Evolutionary conservation across 2,888 invertebrate species (phyloP), one percentile per base, ranked within the genome.

Genomic region (Tethea ocularis): DNA sequence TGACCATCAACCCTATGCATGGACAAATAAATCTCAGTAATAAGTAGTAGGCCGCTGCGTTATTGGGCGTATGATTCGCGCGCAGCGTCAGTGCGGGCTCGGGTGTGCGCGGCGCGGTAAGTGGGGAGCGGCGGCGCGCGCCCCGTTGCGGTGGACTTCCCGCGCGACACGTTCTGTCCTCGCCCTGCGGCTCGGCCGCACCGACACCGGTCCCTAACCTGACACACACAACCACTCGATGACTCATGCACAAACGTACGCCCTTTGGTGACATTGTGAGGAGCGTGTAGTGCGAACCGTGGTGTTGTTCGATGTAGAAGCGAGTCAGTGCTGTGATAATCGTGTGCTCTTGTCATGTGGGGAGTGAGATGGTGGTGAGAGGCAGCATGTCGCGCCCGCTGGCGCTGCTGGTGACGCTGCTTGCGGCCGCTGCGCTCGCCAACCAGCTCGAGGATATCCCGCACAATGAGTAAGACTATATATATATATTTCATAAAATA

Each of bases 371-470:
- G 86, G 82, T 72, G 84, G 66, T 85, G 77, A 85, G 80, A 72
- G 72, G 69, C 81, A 84, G 81, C 80, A 88, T 88, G 89, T 78
- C 82, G 71, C 81, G 80, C 70, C 72, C 73, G 77, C 77, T 85
- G 73, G 82, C 84, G 75, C 82, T 88, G 74, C 80, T 89, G 68
- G 66, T 87, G 75, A 80, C 84, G 69, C 73, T 88, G 69, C 82
- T 91, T 70, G 83, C 83, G 67, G 84, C 84, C 58, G 78, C 80
- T 65, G 86, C 86, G 71, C 78, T 94, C 74, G 94, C 95, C 77
- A 97, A 97, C 91, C 97, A 97, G 90, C 96, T 97, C 82, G 97
- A 97, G 94, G 97, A 97, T 87, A 97, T 97, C 84, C 97, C 97
- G 63, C 97, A 97, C 89, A 96, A 97, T 92, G 97, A 97, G 97